Evolutionary conservation across 2,113 vertebrate genomes (phyloP).

Genomic region (human): GRCh38 chrX:10267001-10267500

Average conservation of each 20-base stretch:
- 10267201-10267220: not conserved
- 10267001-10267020: not conserved
- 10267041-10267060: not conserved
- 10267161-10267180: not conserved
- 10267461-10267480: too few species aligned
- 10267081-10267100: not conserved
- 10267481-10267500: too few species aligned
- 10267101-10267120: not conserved
- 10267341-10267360: too few species aligned
- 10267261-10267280: not conserved
- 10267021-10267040: not conserved
- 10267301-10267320: not conserved
- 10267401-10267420: too few species aligned
- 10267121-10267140: not conserved
- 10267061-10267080: not conserved
- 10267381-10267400: too few species aligned
- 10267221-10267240: not conserved
- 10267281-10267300: not conserved
- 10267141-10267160: not conserved
- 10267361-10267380: too few species aligned
- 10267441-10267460: too few species aligned
- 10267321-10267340: too few species aligned
- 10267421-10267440: too few species aligned
- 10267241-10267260: not conserved
- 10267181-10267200: not conserved